phyloP scores from a whole-genome alignment of 2,888 invertebrate genomes.

The Nomada fucata region DNA sequence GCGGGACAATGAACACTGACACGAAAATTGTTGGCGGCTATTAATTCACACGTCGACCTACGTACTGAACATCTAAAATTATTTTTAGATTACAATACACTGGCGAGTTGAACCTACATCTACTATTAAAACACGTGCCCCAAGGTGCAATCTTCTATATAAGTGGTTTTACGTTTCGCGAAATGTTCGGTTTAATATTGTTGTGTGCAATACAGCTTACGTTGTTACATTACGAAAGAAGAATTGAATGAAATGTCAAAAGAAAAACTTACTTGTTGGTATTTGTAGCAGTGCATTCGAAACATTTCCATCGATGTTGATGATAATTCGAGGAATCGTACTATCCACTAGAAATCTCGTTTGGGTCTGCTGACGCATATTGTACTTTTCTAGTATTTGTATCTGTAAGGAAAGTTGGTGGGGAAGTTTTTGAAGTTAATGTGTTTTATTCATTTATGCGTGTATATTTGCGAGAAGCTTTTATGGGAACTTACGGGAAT shows the following conservation, averaged over 20 bases:
- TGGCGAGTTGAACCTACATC: neutral
- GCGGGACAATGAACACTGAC: conserved; percentile 19
- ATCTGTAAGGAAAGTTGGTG: conserved; percentile 7
- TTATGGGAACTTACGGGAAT: conserved; percentile 8
- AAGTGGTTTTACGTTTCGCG: neutral
- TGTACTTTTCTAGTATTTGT: conserved; percentile 27
- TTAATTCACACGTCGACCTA: conserved; percentile 26
- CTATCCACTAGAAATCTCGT: conserved; percentile 41
- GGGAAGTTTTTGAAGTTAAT: neutral
- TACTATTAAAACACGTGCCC: conserved; percentile 21
- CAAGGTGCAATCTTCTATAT: neutral
- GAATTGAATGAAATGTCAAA: neutral
- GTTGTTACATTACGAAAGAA: neutral
- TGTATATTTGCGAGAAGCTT: neutral
- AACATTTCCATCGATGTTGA: conserved; percentile 56
- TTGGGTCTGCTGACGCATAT: conserved; percentile 39
- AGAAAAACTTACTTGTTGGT: conserved; percentile 67
- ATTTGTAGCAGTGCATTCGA: conserved; percentile 61
- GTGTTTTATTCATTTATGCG: neutral
- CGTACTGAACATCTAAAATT: conserved; percentile 26
- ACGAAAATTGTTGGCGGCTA: conserved; percentile 10
- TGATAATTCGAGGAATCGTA: conserved; percentile 22
- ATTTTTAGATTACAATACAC: conserved; percentile 48
- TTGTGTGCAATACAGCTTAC: neutral
- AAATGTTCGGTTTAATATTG: neutral